Base-by-base conservation (phyloP, 2,888 invertebrate genomes). In the Dicranocentrus wangi region DNA sequence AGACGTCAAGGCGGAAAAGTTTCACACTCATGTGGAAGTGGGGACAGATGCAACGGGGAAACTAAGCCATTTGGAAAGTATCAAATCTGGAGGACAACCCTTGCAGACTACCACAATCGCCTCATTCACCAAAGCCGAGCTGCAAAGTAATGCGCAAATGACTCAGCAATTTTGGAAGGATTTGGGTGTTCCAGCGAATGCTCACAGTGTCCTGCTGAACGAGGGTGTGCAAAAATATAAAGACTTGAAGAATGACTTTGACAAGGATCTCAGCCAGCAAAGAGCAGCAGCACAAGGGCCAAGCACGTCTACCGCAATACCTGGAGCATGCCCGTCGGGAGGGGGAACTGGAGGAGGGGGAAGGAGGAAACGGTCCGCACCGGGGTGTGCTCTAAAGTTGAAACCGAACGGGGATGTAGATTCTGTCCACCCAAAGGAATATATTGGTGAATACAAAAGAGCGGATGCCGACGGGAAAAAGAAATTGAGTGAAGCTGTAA, bases 151-250 rank as follows among this genome's bases (percentile, higher is more conserved):
- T 43, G 70, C 39, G 17, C 10, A 21, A 17, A 42, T 13, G 1
- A 70, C 58, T 8, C 1, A 13, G 13, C 8, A 32, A 1, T 70
- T 70, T 23, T 70, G 70, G 70, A 58, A 58, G n/a, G 43, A 70
- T 1, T 17, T 70, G 1, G 55, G 19, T 5, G 15, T 55, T 1
- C n/a, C 15, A 23, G 15, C 1, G 23, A 28, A 10, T 2, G 21
- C 17, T 3, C 19, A 23, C 7, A 58, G 55, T 13, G 58, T 55
- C n/a, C 23, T 39, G 0, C 2, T 70, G 1, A 70, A 70, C 39
- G 60, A 70, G 1, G 1, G 27, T 0, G 17, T 10, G 2, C 17
- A 28, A 13, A 28, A 19, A 17, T 68, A 47, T 23, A 27, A 47
- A 8, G 2, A 0, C 2, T 1, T 53, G 28, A 32, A 28, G 32